These are phyloP conservation scores for Scopus umbretta DNA, from an alignment of 2,113 vertebrate genomes.

Conservation along the genomic window DNA sequence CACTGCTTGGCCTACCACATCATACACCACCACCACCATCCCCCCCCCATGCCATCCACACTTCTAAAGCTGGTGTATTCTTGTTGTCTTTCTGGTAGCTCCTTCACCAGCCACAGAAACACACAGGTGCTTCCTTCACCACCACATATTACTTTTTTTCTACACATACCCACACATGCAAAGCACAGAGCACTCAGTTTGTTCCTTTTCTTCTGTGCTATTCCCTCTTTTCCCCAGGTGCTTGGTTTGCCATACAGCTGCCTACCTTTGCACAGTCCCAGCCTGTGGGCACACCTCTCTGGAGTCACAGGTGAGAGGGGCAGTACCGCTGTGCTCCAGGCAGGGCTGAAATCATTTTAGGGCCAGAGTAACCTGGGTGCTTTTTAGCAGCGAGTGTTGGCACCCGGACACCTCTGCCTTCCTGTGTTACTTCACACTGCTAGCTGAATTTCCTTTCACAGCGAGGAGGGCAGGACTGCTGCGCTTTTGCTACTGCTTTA, in stretches of 20 bases:
- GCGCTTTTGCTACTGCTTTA: background rate
- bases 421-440: background rate
- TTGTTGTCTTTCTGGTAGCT: background rate
- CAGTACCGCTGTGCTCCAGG: background rate
- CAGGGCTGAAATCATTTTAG: background rate
- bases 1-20: fast-evolving
- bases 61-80: background rate
- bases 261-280: fast-evolving
- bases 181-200: background rate
- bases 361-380: background rate
- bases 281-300: background rate
- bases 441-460: background rate
- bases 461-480: background rate
- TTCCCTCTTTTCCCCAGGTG: background rate
- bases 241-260: background rate
- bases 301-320: background rate
- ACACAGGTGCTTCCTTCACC: conserved; percentile 10
- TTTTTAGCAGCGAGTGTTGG: background rate
- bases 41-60: too few species aligned
- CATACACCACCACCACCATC: too few species aligned
- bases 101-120: background rate
- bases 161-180: background rate
- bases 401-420: background rate
- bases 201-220: background rate
- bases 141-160: background rate